Percentiles rank a stretch among this genome's conserved stretches.
Conservation (phyloP, 2,797 vertebrate genomes). For the Denticeps clupeoides region DNA sequence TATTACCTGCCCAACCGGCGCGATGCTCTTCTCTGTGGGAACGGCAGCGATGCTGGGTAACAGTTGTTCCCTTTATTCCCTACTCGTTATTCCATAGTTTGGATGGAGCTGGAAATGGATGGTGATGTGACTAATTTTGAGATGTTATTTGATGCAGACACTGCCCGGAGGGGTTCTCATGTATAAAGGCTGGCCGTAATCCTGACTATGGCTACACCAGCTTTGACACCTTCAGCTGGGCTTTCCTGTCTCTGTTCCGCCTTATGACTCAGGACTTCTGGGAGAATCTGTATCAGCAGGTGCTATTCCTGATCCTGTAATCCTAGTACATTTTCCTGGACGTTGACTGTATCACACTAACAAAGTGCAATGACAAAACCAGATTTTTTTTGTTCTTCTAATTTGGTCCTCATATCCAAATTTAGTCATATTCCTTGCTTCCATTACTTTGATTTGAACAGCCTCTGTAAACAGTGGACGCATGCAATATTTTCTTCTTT, state of each 20-base stretch:
- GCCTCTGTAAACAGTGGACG: neutral
- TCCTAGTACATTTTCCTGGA: neutral
- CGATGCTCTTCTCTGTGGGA: conserved; percentile 91
- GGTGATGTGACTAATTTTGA: neutral
- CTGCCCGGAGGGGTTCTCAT: conserved; percentile 85
- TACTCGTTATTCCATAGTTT: neutral
- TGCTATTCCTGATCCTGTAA: conserved; percentile 26
- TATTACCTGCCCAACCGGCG: conserved; percentile 79
- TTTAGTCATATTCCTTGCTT: no score
- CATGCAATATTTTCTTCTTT: conserved; percentile 8
- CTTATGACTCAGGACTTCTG: conserved; percentile 98
- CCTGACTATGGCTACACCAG: conserved; percentile 95
- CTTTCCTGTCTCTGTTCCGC: conserved; percentile 92
- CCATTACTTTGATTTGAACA: neutral
- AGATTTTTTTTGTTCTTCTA: no score
- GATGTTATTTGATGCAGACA: conserved; percentile 53
- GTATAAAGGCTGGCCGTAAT: conserved; percentile 84
- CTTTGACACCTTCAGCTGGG: conserved; percentile 96
- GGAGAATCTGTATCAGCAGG: conserved; percentile 97
- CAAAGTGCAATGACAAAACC: no score
- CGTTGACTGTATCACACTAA: no score
- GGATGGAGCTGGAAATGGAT: neutral
- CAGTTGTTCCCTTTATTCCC: neutral
- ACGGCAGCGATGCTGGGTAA: conserved; percentile 89
- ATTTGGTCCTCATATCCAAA: neutral